Evolutionary conservation across 2,888 invertebrate species (phyloP), one percentile per base, ranked within the genome.

Genomic region (Carabus problematicus): DNA sequence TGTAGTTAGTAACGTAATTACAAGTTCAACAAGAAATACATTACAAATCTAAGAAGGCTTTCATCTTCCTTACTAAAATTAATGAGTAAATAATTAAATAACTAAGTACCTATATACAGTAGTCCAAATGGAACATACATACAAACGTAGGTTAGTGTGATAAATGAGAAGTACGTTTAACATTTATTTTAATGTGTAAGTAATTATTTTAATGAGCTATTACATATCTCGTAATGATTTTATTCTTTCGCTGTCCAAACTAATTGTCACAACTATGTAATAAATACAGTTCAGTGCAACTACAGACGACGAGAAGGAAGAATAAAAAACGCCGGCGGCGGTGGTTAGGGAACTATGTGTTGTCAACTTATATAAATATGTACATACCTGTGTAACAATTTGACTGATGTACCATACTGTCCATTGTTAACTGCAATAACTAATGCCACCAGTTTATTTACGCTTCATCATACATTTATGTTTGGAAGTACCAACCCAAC

Each of bases 341-440:
- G 45, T 12, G 14, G 14, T 12, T 45, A 14, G 40, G 12, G 29
- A 56, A 39, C 12, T 56, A 14, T 56, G 29, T 29, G 14, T 56
- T 39, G 18, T 29, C 29, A 40, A 39, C 18, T 39, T 29, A 29
- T 56, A 39, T 56, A 40, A 40, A 39, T 39, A 40, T n/a, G 56
- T 56, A 60, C 60, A 67, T 19, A 11, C n/a, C 12, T 55, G 61
- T 61, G 47, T 47, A 61, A 62, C 47, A 52, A n/a, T 56, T 59
- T 43, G 67, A 67, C 67, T 67, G 67, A 67, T 67, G 60, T 67
- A 67, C 19, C 40, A 60, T 45, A 67, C 60, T 67, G 67, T 67
- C 67, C 67, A 67, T 60, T 60, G 41, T 52, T 52, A 52, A 18
- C 41, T 60, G 67, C 67, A 67, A 67, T 67, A 67, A 67, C 52